Base-by-base conservation (phyloP, 2,888 invertebrate species). In the Drosophila mulleri region DNA sequence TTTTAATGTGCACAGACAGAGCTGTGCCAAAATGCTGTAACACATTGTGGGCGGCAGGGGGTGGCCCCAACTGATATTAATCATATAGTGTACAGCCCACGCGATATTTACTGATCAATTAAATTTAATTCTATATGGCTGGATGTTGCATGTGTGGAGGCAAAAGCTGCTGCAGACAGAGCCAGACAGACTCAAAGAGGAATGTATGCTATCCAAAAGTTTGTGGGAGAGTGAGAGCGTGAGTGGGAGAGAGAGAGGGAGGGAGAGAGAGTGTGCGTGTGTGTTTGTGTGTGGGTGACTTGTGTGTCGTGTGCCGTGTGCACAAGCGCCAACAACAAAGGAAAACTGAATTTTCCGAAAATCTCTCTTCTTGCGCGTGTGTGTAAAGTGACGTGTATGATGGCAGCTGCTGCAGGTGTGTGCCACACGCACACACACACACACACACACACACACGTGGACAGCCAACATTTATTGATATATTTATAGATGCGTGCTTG, bases 261-360 rank as follows among this genome's bases (percentile, higher is more conserved):
- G 44, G 53, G n/a, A n/a, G 26, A n/a, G n/a, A 39, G 12, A 6
- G 48, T 62, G 48, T 54, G 57, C 69, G 82, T 37, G 73, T 62
- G 54, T 58, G 50, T 50, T 62, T 72, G 45, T 64, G 39, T 63
- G 48, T 59, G 60, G 73, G 83, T 45, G 76, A 74, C 77, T 91
- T 87, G 89, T 85, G 91, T 91, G 91, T 91, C 91, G 90, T 90
- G 91, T 90, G 91, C 91, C 91, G 90, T 90, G 91, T 90, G 91
- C 91, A 91, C 66, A 88, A 89, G 88, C 83, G 84, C 84, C 89
- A 66, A 60, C 74, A 74, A 63, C 79, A 75, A 73, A 72, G 62
- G 63, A 62, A 81, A 72, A 62, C 62, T 70, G 44, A 67, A 60
- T 76, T 64, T 67, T 48, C 61, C 35, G 54, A 64, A 79, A 70